Evolutionary conservation across 2,113 vertebrate genomes (phyloP), one percentile per base, ranked within the genome.

Genomic region (Myotis davidii): DNA sequence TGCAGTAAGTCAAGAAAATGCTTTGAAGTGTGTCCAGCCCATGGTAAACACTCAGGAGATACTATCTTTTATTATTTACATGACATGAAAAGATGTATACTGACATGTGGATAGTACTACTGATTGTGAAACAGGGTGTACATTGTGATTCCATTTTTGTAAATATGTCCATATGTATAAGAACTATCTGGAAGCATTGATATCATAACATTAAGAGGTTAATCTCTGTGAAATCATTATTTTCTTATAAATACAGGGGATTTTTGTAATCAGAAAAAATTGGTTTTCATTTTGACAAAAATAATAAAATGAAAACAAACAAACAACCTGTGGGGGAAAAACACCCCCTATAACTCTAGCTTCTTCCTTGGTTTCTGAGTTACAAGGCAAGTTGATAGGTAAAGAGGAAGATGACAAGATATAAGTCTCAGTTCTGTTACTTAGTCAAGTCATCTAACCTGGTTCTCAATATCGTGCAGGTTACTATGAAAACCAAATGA

Each of bases 281-380:
- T 85, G 20, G 34, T 70, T 70, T 78, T 9, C 25, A 37, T 76
- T 91, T 88, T 83, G 54, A 76, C 77, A 37, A 37, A 78, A 96
- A 52, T 37, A 79, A 64, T 45, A 48, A 79, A 74, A 81, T 13
- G 67, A 89, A 96, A 84, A 52, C 45, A 94, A 96, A 61, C 17
- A 37, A 70, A 45, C 27, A 70, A 42, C 12, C 9, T 23, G 59
- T 13, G 59, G 21, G 11, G n/a, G 32, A 23, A 29, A 64, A 69
- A 39, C 25, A 8, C 1, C 18, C 21, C 23, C 27, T 14, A 45
- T 5, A 25, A 42, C 27, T 85, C 32, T 56, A 85, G 88, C 39
- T 65, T 81, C 61, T 81, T 90, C 54, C n/a, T 37, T 91, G 77
- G 34, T 42, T 88, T 94, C 73, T 86, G 48, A 91, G 50, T 95